phyloP scores from a whole-genome alignment of 2,888 invertebrate species.

The Cryptocephalus primarius region DNA sequence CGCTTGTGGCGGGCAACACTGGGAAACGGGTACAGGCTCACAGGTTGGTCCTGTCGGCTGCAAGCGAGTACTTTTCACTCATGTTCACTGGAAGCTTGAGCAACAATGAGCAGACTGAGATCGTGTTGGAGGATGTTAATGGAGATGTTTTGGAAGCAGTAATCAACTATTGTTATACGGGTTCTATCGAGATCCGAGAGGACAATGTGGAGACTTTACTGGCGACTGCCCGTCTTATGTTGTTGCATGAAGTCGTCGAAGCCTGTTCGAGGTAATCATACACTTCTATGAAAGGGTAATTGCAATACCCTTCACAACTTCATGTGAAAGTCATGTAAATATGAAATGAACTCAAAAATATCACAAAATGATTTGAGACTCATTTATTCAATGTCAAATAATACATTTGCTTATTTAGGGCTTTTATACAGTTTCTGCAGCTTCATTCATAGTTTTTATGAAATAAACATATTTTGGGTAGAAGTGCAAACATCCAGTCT shows the following conservation, averaged over 20 bases:
- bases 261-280: conserved; percentile 58
- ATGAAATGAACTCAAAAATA: no score
- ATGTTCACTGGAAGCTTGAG: conserved; percentile 87
- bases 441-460: no score
- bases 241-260: conserved; percentile 73
- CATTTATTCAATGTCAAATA: no score
- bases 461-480: no score
- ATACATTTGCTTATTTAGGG: no score
- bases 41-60: conserved; percentile 73
- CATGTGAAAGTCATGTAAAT: no score
- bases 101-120: conserved; percentile 74
- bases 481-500: no score
- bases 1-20: conserved; percentile 64
- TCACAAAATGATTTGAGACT: no score
- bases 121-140: conserved; percentile 75
- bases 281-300: no score
- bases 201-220: conserved; percentile 84
- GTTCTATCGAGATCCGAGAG: conserved; percentile 71
- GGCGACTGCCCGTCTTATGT: conserved; percentile 79
- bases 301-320: no score
- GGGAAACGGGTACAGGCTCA: conserved; percentile 44
- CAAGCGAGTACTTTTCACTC: conserved; percentile 89
- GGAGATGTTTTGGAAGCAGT: conserved; percentile 76
- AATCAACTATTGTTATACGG: conserved; percentile 86
- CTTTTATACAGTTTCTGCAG: no score